Evolutionary conservation across 2,113 vertebrate genomes (phyloP), one percentile per base, ranked within the genome.

Genomic region (Buteo buteo): DNA sequence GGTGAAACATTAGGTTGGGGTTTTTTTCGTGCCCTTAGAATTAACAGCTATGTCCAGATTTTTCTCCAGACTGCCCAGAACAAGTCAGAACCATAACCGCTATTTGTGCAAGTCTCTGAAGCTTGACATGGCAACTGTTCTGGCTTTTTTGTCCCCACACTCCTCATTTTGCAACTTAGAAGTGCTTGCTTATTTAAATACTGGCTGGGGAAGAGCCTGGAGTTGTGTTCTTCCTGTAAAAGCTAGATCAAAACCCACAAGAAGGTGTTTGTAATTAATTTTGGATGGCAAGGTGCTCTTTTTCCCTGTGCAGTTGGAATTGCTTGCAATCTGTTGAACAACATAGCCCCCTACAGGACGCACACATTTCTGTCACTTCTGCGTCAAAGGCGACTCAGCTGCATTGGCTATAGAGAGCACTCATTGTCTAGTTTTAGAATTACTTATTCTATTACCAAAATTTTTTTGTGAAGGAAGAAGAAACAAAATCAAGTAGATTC

Each of bases 261-360:
- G 54, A 54, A 28, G 28, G n/a, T 22, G 49, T 64, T 70, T 59
- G 34, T 13, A 17, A 12, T 49, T 65, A 6, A 3, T 13, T 83
- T 10, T 20, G 47, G 59, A 7, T 21, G 50, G 25, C 62, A 25
- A 31, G 76, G 81, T 42, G 79, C 32, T 36, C 13, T 42, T 5
- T 24, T 59, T 13, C 18, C 31, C 38, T 12, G 8, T 29, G 71
- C 38, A 9, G 42, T 1, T 73, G 82, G 49, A 86, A 38, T 47
- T 32, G 5, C 22, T 47, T 40, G 40, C 3, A 13, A 32, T 86
- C 36, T 62, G 24, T 55, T 64, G 84, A 85, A 45, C 94, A 92
- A 87, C 6, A 36, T 71, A 42, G 95, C 96, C 96, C 96, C 8
- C 96, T 97, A 69, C 95, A 96, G 96, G 95, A 69, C 36, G n/a